Conservation (phyloP, 2,113 vertebrate species). For the Gobius niger region DNA sequence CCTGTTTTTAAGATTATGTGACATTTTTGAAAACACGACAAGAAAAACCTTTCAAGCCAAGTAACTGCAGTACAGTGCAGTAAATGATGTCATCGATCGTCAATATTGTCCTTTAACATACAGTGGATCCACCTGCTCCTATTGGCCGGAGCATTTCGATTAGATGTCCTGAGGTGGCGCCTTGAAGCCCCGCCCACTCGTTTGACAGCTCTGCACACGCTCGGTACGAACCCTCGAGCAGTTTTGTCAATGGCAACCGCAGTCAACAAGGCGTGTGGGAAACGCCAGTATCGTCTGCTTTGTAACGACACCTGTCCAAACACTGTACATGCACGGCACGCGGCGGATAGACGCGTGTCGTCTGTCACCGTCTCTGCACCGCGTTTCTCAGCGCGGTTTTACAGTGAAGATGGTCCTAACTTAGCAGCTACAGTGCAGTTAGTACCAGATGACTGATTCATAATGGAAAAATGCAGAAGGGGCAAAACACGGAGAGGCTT, state of each 20-base stretch:
- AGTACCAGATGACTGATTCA: slow-evolving; percentile 44
- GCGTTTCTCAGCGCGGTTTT: too few species aligned
- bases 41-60: too few species aligned
- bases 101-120: not conserved
- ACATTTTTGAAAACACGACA: too few species aligned
- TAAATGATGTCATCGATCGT: not conserved
- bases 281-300: not conserved
- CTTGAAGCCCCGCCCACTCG: slow-evolving; percentile 26
- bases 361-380: too few species aligned
- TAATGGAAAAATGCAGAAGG: slow-evolving; percentile 37
- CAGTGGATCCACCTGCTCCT: not conserved
- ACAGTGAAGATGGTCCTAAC: too few species aligned
- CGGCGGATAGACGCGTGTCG: too few species aligned
- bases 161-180: slow-evolving; percentile 17
- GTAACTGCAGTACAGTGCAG: not conserved
- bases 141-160: slow-evolving; percentile 20
- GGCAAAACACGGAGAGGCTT: slow-evolving; percentile 14
- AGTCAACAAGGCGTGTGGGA: slow-evolving; percentile 16
- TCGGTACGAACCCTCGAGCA: not conserved
- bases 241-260: slow-evolving; percentile 23
- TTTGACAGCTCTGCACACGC: slow-evolving; percentile 32
- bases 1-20: too few species aligned
- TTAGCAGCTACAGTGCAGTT: slow-evolving; percentile 2
- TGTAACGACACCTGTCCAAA: not conserved
- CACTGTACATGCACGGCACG: not conserved